Conservation (phyloP, 2,113 vertebrate species). For the Peromyscus leucopus region DNA sequence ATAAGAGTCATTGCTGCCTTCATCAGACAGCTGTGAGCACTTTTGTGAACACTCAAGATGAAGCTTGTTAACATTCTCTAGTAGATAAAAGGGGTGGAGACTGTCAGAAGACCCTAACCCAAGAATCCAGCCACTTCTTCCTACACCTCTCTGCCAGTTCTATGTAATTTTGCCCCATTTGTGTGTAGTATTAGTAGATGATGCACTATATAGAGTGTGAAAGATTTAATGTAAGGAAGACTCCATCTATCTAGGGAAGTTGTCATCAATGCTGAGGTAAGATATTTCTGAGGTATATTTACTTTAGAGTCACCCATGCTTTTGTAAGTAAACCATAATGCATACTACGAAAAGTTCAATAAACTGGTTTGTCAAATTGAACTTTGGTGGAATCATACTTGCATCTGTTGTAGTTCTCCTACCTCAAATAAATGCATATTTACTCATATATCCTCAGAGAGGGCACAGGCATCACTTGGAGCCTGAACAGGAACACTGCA, state of each 20-base stretch:
- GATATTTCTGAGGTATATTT: not conserved
- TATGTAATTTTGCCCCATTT: not conserved
- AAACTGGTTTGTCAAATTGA: not conserved
- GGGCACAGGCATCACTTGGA: not conserved
- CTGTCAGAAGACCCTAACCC: not conserved
- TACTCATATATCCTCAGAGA: not conserved
- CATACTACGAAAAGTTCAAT: not conserved
- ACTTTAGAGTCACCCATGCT: no score
- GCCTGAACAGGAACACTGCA: not conserved
- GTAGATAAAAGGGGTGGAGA: no score
- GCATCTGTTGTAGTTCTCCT: not conserved
- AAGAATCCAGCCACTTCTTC: not conserved
- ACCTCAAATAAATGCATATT: not conserved
- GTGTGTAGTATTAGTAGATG: not conserved
- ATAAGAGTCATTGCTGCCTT: not conserved
- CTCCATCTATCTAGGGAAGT: not conserved
- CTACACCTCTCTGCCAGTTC: not conserved
- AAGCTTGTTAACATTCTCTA: not conserved
- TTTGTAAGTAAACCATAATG: not conserved
- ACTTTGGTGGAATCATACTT: not conserved
- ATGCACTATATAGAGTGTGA: no score
- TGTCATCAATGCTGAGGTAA: not conserved
- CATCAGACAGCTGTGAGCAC: not conserved
- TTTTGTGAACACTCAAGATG: not conserved
- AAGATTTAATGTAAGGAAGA: not conserved